These are phyloP conservation scores for Psilanteris sp. DNA, from an alignment of 1,140 invertebrate species.

Conservation along the genomic window DNA sequence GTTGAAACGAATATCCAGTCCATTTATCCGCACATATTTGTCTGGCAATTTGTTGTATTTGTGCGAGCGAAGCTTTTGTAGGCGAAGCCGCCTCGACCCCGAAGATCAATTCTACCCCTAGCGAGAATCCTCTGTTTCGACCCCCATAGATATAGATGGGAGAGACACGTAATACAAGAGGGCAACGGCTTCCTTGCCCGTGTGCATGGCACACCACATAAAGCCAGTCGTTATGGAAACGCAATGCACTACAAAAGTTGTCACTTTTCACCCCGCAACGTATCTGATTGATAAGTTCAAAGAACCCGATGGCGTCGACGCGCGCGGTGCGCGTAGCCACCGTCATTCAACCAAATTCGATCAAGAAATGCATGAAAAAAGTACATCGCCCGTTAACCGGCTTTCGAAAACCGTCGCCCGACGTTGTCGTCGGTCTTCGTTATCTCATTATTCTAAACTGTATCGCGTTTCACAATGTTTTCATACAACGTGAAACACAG, in stretches of 20 bases:
- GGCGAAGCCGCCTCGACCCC: constrained; percentile 25
- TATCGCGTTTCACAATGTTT: constrained; percentile 29
- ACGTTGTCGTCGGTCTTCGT: constrained; percentile 1
- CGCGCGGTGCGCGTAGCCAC: neutral
- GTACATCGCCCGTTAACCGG: neutral
- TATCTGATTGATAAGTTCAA: constrained; percentile 60
- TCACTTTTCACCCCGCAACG: constrained; percentile 53
- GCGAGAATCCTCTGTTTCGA: constrained; percentile 42
- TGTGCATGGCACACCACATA: constrained; percentile 42
- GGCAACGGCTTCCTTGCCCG: constrained; percentile 64
- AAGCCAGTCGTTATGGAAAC: constrained; percentile 68
- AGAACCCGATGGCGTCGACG: constrained; percentile 41
- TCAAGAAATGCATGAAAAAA: constrained; percentile 6
- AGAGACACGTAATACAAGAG: constrained; percentile 62
- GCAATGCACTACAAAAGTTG: constrained; percentile 55
- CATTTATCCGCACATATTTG: too few species aligned
- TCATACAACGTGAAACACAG: constrained; percentile 12
- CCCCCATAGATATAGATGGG: constrained; percentile 43
- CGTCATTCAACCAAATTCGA: neutral
- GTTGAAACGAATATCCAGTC: too few species aligned
- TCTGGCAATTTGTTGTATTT: constrained; percentile 35
- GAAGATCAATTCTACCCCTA: constrained; percentile 60
- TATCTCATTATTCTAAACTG: constrained; percentile 12
- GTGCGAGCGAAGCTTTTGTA: constrained; percentile 19
- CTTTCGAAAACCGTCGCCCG: constrained; percentile 5